A percentile compares a stretch with the other conserved stretches of the same genome.
Conservation (phyloP, 2,888 invertebrate species). For the Cybosia mesomella region DNA sequence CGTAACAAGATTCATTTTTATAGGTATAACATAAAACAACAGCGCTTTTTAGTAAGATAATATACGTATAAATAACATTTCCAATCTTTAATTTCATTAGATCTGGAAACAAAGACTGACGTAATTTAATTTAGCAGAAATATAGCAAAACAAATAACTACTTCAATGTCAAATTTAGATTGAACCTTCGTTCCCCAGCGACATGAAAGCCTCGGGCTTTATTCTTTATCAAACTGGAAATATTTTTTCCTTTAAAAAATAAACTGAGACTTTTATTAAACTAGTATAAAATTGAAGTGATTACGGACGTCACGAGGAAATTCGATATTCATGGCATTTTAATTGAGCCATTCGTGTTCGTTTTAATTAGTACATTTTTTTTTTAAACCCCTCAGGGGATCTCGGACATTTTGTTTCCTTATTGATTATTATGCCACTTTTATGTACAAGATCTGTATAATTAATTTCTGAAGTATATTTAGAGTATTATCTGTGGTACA, state of each 20-base stretch:
- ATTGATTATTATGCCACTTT: neutral
- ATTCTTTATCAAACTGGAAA: constrained; percentile 66
- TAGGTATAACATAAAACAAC: neutral
- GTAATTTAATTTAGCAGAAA: constrained; percentile 53
- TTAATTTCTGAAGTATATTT: too few species aligned
- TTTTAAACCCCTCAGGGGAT: neutral
- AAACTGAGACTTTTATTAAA: constrained; percentile 40
- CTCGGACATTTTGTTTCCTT: neutral
- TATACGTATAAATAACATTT: constrained; percentile 32
- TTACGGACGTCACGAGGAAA: constrained; percentile 12
- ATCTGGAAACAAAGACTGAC: constrained; percentile 42
- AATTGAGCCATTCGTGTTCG: constrained; percentile 35
- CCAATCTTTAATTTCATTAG: constrained; percentile 49
- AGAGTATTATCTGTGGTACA: too few species aligned
- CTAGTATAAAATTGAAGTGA: constrained; percentile 21
- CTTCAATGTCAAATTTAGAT: constrained; percentile 66
- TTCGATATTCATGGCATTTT: constrained; percentile 17
- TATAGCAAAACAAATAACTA: constrained; percentile 60
- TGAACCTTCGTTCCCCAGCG: constrained; percentile 60
- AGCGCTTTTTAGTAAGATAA: neutral
- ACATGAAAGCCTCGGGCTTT: constrained; percentile 41
- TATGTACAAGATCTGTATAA: neutral
- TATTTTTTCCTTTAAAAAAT: constrained; percentile 61
- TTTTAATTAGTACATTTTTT: constrained; percentile 42
- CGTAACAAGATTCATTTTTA: constrained; percentile 7